Evolutionary conservation across 2,888 invertebrate species (phyloP).

Genomic region (Napeogenes inachia): DNA sequence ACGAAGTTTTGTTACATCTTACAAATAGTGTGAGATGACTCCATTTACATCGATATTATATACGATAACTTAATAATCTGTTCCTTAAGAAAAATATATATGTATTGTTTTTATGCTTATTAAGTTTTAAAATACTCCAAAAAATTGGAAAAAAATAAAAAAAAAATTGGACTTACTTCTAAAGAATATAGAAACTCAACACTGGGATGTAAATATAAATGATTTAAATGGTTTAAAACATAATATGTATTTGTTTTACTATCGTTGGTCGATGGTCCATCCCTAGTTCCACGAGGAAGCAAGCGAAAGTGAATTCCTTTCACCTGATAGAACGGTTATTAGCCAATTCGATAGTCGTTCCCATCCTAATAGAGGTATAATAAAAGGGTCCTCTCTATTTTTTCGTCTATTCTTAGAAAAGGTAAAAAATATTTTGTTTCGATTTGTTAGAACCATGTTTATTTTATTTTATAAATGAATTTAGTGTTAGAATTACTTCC

Average conservation of each 20-base stretch:
- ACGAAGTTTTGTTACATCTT: conserved; percentile 50
- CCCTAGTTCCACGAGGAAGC: conserved; percentile 44
- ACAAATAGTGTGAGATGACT: conserved; percentile 39
- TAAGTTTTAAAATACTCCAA: too few relatives aligned
- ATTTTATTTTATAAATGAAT: neutral
- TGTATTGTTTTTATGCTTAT: too few relatives aligned
- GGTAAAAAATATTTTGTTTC: conserved; percentile 68
- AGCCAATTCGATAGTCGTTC: conserved; percentile 74
- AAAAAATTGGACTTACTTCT: too few relatives aligned
- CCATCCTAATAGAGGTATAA: conserved; percentile 75
- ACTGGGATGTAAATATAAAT: too few relatives aligned
- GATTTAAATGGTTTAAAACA: too few relatives aligned
- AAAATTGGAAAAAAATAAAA: too few relatives aligned
- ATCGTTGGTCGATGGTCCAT: conserved; percentile 26
- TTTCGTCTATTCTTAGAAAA: conserved; percentile 61
- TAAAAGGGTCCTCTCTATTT: conserved; percentile 69
- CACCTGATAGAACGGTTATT: conserved; percentile 77
- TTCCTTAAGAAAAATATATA: too few relatives aligned
- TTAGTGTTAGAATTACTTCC: too few relatives aligned
- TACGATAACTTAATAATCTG: conserved; percentile 6
- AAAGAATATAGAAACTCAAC: too few relatives aligned
- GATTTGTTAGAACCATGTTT: conserved; percentile 47
- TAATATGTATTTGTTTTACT: conserved; percentile 12
- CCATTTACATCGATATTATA: conserved; percentile 27
- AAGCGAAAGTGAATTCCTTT: conserved; percentile 71